phyloP scores from a whole-genome alignment of 2,797 vertebrate genomes.

The Tragopan temminckii region DNA sequence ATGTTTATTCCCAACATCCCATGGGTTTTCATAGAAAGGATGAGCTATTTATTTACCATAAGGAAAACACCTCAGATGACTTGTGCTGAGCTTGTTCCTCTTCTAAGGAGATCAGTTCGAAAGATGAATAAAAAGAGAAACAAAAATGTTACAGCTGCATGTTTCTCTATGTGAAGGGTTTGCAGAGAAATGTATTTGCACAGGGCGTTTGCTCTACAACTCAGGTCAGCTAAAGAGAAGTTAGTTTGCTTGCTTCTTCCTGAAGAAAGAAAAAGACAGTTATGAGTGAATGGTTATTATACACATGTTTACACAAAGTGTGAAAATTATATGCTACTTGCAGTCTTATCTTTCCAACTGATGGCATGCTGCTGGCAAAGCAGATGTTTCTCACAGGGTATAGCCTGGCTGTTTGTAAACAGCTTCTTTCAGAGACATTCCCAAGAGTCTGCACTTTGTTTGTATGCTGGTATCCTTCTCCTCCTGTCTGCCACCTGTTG shows the following conservation, averaged over 20 bases:
- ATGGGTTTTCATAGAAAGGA: not conserved
- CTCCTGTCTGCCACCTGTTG: not conserved
- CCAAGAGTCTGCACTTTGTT: not conserved
- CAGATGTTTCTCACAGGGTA: constrained; percentile 36
- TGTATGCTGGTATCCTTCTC: not conserved
- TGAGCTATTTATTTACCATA: not conserved
- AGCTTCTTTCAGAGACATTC: not conserved
- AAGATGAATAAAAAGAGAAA: not conserved
- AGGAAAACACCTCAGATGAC: not conserved
- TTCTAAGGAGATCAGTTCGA: not conserved
- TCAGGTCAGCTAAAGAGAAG: not conserved
- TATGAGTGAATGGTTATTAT: not conserved
- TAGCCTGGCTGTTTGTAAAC: constrained; percentile 36
- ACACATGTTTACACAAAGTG: not conserved
- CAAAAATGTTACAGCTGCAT: not conserved
- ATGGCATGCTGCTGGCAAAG: constrained; percentile 46
- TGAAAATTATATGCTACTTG: constrained; percentile 7
- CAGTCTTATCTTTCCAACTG: constrained; percentile 1
- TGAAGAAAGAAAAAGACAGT: not conserved
- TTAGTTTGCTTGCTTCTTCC: not conserved
- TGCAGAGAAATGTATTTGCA: not conserved
- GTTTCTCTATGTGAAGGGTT: not conserved
- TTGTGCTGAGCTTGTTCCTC: not conserved
- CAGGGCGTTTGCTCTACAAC: not conserved
- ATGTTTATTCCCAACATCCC: not conserved